Evolutionary conservation across 2,797 vertebrate genomes (phyloP).

Genomic region (Triplophysa bombifrons): DNA sequence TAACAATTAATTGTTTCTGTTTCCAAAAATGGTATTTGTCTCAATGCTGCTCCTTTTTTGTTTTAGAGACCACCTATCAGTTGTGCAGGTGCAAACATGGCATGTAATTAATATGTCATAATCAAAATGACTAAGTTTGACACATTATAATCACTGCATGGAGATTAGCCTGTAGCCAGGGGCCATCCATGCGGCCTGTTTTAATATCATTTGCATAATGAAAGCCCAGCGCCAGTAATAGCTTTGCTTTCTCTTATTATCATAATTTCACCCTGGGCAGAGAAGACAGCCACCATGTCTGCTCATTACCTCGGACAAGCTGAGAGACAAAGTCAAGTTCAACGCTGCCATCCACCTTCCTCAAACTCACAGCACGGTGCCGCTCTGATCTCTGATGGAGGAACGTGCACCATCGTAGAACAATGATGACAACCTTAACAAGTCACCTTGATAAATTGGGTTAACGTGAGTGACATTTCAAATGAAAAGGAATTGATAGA

Average conservation of each 20-base stretch:
- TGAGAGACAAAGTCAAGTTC: conserved; percentile 80
- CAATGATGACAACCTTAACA: conserved; percentile 27
- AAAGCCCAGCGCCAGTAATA: conserved; percentile 98
- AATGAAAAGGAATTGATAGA: conserved; percentile 1
- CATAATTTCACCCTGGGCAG: conserved; percentile 99
- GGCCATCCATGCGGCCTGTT: conserved; percentile 89
- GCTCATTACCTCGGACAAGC: conserved; percentile 87
- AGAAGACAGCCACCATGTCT: conserved; percentile 83
- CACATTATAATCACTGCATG: conserved; percentile 99
- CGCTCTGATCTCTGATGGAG: conserved; percentile 23
- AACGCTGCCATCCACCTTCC: conserved; percentile 50
- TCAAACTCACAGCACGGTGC: conserved; percentile 33
- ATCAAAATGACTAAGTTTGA: conserved; percentile 98
- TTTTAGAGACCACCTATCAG: conserved; percentile 87
- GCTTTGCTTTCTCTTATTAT: conserved; percentile 99
- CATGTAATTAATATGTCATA: conserved; percentile 99
- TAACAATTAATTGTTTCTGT: conserved; percentile 63
- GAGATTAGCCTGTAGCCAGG: conserved; percentile 94
- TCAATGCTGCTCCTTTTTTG: conserved; percentile 66
- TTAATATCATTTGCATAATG: conserved; percentile 99
- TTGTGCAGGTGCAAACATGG: conserved; percentile 92
- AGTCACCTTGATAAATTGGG: conserved; percentile 50
- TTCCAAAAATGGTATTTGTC: conserved; percentile 58
- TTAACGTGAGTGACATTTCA: background rate
- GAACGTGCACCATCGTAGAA: conserved; percentile 20